phyloP scores from a whole-genome alignment of 1,140 invertebrate species.

The Drosophila lowei region DNA sequence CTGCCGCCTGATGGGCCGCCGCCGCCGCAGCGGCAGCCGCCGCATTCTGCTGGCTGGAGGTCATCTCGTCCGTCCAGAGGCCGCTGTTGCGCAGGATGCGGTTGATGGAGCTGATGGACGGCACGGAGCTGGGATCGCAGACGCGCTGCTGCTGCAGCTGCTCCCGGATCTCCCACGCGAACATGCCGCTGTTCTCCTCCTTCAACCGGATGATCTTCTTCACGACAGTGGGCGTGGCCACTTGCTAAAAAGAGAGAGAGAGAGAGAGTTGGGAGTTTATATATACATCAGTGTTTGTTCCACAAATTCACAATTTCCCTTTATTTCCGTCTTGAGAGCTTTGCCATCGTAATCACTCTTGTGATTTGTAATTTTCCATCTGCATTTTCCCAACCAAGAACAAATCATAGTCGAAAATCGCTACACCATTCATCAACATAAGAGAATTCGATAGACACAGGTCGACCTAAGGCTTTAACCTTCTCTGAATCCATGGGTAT shows the following conservation, averaged over 20 bases:
- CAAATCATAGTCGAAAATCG: too few relatives aligned
- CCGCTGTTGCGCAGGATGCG: constrained; percentile 95
- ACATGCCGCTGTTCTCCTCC: constrained; percentile 95
- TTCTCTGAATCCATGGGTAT: too few relatives aligned
- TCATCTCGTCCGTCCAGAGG: constrained; percentile 87
- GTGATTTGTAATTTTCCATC: too few relatives aligned
- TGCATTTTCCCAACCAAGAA: too few relatives aligned
- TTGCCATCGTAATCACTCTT: too few relatives aligned
- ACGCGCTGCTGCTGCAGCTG: constrained; percentile 92
- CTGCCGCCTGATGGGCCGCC: constrained; percentile 52
- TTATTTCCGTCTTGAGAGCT: too few relatives aligned
- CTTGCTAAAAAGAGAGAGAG: constrained; percentile 89
- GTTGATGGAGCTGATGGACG: constrained; percentile 97
- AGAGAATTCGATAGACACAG: too few relatives aligned
- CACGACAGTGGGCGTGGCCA: constrained; percentile 95
- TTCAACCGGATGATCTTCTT: constrained; percentile 95
- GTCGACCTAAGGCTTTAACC: too few relatives aligned
- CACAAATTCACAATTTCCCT: too few relatives aligned
- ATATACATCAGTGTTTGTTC: too few relatives aligned
- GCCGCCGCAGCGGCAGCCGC: constrained; percentile 60
- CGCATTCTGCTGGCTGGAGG: constrained; percentile 79
- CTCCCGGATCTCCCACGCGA: constrained; percentile 96
- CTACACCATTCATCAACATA: too few relatives aligned
- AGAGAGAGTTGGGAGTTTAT: neutral
- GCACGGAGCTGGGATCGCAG: constrained; percentile 93